Evolutionary conservation across 2,113 vertebrate species (phyloP).

Genomic region (Zosterops hypoxanthus): DNA sequence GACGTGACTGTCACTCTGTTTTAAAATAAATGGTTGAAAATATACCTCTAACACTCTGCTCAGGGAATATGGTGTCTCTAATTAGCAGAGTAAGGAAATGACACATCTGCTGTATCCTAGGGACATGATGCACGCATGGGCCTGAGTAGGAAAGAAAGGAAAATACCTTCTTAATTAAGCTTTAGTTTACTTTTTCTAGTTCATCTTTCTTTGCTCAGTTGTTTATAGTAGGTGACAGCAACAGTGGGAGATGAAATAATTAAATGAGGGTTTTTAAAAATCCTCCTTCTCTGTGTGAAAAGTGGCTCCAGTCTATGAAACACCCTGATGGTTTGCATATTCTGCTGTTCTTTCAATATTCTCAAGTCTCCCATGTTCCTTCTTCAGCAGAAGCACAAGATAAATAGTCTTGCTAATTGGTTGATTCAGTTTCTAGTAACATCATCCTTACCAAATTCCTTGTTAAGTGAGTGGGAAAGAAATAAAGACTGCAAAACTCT

Average conservation of each 20-base stretch:
- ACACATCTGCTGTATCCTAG: conserved; percentile 37
- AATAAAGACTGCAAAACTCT: neutral
- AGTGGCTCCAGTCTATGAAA: neutral
- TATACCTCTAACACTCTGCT: neutral
- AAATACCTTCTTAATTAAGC: conserved; percentile 34
- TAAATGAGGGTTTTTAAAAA: conserved; percentile 20
- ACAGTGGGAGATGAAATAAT: conserved; percentile 22
- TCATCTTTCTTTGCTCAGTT: conserved; percentile 48
- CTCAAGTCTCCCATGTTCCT: neutral
- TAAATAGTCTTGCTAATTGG: neutral
- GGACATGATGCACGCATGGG: conserved; percentile 13
- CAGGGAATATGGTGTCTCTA: conserved; percentile 57
- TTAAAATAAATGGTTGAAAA: conserved; percentile 47
- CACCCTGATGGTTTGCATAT: neutral
- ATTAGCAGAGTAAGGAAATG: conserved; percentile 64
- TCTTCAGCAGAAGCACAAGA: neutral
- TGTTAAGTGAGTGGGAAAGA: neutral
- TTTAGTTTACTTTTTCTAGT: conserved; percentile 39
- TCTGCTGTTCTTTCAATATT: neutral
- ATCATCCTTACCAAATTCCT: neutral
- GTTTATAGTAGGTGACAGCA: conserved; percentile 37
- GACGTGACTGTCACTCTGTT: conserved; percentile 45
- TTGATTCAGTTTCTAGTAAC: neutral
- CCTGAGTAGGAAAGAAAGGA: conserved; percentile 6
- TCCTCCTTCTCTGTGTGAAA: neutral